A percentile compares a stretch with the other conserved stretches of the same genome.
Evolutionary conservation across 2,797 vertebrate species (phyloP).

Genomic region (Neosilurus mollespiculum): DNA sequence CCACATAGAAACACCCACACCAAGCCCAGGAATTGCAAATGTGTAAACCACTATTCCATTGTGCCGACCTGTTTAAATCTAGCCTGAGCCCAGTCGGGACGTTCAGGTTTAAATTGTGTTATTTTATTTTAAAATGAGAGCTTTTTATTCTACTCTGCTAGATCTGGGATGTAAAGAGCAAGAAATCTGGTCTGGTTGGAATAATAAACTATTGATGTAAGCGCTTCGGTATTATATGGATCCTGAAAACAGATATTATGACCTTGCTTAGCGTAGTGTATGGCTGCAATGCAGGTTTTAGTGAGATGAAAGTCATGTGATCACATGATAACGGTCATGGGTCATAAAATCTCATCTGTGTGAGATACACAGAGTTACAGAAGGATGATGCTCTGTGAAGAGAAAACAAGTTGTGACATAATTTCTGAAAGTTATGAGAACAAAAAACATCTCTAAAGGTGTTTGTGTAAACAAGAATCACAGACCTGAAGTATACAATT

Average conservation of each 20-base stretch:
- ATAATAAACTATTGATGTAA: neutral
- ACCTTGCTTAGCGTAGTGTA: slow-evolving; percentile 1
- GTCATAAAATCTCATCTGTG: slow-evolving; percentile 23
- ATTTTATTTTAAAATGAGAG: neutral
- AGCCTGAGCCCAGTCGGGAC: neutral
- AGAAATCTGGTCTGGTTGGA: neutral
- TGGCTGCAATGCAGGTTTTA: slow-evolving; percentile 16
- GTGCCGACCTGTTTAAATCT: neutral
- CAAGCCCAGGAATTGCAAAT: too few relatives aligned
- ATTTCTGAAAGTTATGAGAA: slow-evolving; percentile 2
- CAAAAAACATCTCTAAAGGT: slow-evolving; percentile 1
- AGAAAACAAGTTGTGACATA: neutral
- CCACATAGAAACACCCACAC: too few relatives aligned
- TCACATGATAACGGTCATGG: slow-evolving; percentile 25
- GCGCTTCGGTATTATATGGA: neutral
- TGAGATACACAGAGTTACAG: slow-evolving; percentile 11
- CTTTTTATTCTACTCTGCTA: neutral
- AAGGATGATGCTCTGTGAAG: slow-evolving; percentile 6
- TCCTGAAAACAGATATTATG: neutral
- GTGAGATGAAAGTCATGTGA: slow-evolving; percentile 2
- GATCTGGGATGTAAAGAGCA: neutral
- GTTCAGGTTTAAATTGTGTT: neutral
- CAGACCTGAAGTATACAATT: slow-evolving; percentile 18
- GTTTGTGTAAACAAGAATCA: slow-evolving; percentile 34
- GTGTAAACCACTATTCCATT: too few relatives aligned